Conservation (phyloP, 2,113 vertebrate species). For the Xiphias gladius region DNA sequence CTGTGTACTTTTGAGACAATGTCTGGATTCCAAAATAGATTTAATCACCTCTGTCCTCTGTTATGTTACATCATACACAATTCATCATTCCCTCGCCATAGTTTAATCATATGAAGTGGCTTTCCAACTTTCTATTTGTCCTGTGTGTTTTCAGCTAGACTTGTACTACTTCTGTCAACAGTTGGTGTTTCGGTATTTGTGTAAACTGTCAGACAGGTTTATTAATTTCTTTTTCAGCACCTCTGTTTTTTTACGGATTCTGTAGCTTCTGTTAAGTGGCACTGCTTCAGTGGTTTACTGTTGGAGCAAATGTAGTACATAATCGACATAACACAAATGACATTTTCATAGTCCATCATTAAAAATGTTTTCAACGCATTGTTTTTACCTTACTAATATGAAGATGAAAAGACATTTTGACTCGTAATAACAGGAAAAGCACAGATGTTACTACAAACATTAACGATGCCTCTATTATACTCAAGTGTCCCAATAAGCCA, state of each 20-base stretch:
- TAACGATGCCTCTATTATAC: neutral
- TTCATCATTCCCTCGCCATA: neutral
- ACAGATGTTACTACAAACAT: neutral
- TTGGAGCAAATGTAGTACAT: conserved; percentile 5
- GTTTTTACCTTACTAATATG: neutral
- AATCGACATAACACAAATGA: neutral
- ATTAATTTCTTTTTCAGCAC: neutral
- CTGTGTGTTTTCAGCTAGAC: neutral
- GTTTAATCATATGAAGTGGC: conserved; percentile 1
- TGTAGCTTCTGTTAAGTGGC: conserved; percentile 27
- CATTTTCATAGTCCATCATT: conserved; percentile 39
- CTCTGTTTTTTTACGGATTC: conserved; percentile 12
- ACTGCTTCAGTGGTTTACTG: conserved; percentile 33
- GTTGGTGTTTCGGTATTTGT: conserved; percentile 12
- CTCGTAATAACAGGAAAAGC: neutral
- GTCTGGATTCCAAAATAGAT: conserved; percentile 7
- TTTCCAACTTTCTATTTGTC: neutral
- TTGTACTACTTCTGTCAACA: conserved; percentile 1
- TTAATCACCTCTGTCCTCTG: neutral
- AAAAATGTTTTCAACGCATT: conserved; percentile 44
- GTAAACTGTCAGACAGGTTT: neutral
- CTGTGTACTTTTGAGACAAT: neutral
- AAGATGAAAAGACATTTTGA: neutral
- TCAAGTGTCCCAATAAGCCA: neutral
- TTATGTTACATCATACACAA: conserved; percentile 2